Percentiles rank a stretch among this genome's conserved stretches.
These are phyloP conservation scores for Zosterops pallidus DNA, from an alignment of 2,113 vertebrate genomes.

Conservation along the genomic window DNA sequence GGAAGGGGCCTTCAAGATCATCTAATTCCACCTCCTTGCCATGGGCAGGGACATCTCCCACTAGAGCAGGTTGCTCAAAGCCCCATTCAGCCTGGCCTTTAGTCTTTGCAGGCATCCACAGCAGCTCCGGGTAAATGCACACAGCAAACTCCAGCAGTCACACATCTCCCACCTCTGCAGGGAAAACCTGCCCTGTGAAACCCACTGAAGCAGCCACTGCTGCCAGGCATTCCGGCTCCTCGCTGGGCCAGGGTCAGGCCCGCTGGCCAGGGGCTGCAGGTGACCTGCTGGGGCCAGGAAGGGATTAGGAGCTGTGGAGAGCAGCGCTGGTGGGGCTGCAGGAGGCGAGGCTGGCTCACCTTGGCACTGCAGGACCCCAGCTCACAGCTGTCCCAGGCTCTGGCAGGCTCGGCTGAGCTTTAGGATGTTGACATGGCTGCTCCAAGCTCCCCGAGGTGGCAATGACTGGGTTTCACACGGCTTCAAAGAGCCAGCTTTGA, in stretches of 20 bases:
- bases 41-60: not conserved
- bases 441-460: not conserved
- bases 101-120: not conserved
- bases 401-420: not conserved
- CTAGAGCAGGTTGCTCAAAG: not conserved
- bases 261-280: not conserved
- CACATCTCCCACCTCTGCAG: not conserved
- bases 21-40: not conserved
- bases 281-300: slow-evolving; percentile 9
- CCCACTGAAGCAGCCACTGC: not conserved
- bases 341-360: not conserved
- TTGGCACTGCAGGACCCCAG: not conserved
- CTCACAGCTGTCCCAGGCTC: fast-evolving
- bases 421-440: not conserved
- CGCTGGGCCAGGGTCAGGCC: not conserved
- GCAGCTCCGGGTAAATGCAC: not conserved
- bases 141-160: fast-evolving
- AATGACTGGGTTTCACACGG: not conserved
- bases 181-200: not conserved
- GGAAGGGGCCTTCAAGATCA: no score
- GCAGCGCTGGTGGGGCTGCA: not conserved
- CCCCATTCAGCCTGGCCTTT: not conserved
- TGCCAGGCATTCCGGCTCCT: not conserved
- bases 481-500: slow-evolving; percentile 31
- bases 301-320: not conserved